Conservation (phyloP, 2,888 invertebrate species). For the Chloroclystis v-ata region DNA sequence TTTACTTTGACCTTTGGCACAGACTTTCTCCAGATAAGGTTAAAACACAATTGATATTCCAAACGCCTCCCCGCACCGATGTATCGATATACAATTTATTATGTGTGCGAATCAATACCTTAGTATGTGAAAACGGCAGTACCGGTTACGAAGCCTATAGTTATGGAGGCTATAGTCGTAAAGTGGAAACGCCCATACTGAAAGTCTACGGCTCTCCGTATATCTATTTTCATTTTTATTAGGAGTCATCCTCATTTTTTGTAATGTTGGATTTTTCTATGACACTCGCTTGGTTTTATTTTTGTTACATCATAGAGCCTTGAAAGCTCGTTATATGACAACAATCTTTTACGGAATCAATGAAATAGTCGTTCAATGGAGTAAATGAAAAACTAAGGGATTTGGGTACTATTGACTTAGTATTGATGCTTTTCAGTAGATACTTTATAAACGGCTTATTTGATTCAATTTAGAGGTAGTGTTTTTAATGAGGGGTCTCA, state of each 20-base stretch:
- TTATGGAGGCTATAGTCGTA: constrained; percentile 35
- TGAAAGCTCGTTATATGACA: no score
- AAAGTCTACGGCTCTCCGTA: constrained; percentile 36
- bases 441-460: no score
- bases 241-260: constrained; percentile 22
- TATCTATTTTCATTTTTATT: constrained; percentile 42
- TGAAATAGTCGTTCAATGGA: no score
- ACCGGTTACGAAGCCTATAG: constrained; percentile 35
- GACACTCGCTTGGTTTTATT: background rate
- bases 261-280: background rate
- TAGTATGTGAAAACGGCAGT: constrained; percentile 40
- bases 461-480: no score
- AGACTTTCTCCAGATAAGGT: background rate
- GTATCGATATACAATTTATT: constrained; percentile 32
- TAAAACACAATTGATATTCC: constrained; percentile 23
- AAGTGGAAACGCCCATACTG: constrained; percentile 41
- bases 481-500: no score
- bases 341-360: no score
- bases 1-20: no score
- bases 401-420: no score
- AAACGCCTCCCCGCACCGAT: constrained; percentile 21
- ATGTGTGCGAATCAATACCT: constrained; percentile 31
- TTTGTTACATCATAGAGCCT: no score
- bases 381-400: no score
- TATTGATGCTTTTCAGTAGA: no score